Evolutionary conservation across 2,888 invertebrate genomes (phyloP), one percentile per base, ranked within the genome.

Genomic region (Cordilura impudica): DNA sequence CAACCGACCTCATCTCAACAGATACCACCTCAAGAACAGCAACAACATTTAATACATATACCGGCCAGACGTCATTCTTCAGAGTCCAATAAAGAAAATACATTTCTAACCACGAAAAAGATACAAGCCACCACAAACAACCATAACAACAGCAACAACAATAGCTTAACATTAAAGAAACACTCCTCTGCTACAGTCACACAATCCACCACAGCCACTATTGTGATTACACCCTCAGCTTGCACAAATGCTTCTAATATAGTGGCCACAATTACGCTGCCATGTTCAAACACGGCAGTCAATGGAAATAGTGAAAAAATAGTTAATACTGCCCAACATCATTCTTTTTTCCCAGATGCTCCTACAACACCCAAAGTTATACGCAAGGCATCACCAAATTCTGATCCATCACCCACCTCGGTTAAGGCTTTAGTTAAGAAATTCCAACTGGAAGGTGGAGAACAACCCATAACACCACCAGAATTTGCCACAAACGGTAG

Each of bases 341-440:
- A 81, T 54, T 86, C 92, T 81, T 91, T 93, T 81, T 92, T 91
- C 88, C 92, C 92, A 81, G 93, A 92, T 88, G 93, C 93, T 60
- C 93, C 93, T 83, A 93, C 93, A 86, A 93, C 93, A 82, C 93
- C 93, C 84, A 93, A 93, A 91, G 93, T 93, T 84, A 92, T 92
- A 79, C 92, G 93, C 86, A 93, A 93, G 85, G 92, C 92, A 8
- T 39, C 35, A 35, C 91, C 91, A 82, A 90, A 91, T 81, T 90
- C 91, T 77, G 91, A 91, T 86, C 91, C 92, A 85, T 91, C 92
- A 61, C 87, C 89, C 47, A 89, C 88, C 53, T 88, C 89, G 73
- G 90, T 90, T 2, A 89, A 90, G 83, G 90, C 89, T 16, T 83
- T 90, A 80, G 90, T 90, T 6, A 89, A 90, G 81, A 90, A 90